A percentile compares a stretch with the other conserved stretches of the same genome.
Conservation (phyloP, 2,888 invertebrate species). For the Criorhina ranunculi region DNA sequence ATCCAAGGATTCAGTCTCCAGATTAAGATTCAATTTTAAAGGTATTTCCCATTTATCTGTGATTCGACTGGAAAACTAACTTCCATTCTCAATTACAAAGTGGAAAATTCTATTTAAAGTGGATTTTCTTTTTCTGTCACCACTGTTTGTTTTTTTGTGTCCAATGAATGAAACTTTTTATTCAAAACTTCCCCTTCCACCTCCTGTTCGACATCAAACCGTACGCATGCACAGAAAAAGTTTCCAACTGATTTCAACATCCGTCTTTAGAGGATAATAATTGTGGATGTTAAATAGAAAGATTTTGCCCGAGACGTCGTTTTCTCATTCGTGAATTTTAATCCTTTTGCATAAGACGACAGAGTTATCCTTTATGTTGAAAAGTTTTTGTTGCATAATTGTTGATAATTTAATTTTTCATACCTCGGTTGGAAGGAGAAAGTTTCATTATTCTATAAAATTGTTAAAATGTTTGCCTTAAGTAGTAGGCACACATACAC, state of each 20-base stretch:
- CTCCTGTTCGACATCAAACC: background rate
- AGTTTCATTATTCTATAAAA: slow-evolving; percentile 23
- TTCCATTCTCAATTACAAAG: no score
- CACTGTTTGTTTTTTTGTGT: no score
- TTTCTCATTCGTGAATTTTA: slow-evolving; percentile 6
- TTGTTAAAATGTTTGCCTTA: slow-evolving; percentile 13
- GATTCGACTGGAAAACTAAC: no score
- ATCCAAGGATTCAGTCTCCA: no score
- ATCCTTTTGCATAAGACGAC: slow-evolving; percentile 23
- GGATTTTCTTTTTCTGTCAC: no score
- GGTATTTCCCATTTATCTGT: no score
- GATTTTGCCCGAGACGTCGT: slow-evolving; percentile 11
- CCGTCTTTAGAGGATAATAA: slow-evolving; percentile 41
- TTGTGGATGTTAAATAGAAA: slow-evolving; percentile 39
- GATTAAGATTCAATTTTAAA: no score
- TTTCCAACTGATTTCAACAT: slow-evolving; percentile 47
- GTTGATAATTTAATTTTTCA: slow-evolving; percentile 62
- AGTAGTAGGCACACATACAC: background rate
- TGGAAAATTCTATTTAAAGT: no score
- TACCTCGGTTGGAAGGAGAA: slow-evolving; percentile 21
- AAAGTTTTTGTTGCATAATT: slow-evolving; percentile 58
- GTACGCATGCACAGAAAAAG: slow-evolving; percentile 16
- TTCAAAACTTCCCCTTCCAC: background rate
- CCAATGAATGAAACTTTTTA: slow-evolving; percentile 5
- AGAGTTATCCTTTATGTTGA: slow-evolving; percentile 47